Evolutionary conservation across 1,140 invertebrate species (phyloP).

Genomic region (Vanessa tameamea): DNA sequence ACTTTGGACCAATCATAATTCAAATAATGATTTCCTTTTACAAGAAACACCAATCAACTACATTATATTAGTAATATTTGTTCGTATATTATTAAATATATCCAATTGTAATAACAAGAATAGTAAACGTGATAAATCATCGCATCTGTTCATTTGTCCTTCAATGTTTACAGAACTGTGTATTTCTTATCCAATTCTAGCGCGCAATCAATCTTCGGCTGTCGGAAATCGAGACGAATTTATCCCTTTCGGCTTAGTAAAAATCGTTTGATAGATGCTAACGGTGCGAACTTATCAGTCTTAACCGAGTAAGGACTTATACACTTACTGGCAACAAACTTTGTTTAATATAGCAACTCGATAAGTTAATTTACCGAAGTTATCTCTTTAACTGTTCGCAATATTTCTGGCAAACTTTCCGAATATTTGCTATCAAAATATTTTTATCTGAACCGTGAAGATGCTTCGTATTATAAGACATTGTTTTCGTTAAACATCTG

Average conservation of each 20-base stretch:
- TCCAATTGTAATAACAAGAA: not conserved
- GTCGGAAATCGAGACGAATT: constrained; percentile 29
- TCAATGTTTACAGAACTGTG: constrained; percentile 22
- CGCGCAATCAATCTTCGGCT: constrained; percentile 23
- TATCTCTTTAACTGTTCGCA: constrained; percentile 25
- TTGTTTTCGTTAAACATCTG: not conserved
- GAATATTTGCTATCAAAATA: constrained; percentile 33
- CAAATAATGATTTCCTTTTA: no score
- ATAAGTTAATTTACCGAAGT: constrained; percentile 28
- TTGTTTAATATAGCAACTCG: constrained; percentile 21
- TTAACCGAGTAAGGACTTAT: constrained; percentile 12
- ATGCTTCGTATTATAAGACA: not conserved
- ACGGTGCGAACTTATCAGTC: constrained; percentile 10
- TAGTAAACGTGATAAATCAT: not conserved
- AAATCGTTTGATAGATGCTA: constrained; percentile 27
- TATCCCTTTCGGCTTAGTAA: constrained; percentile 35
- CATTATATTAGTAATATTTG: no score
- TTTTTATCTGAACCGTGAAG: constrained; percentile 20
- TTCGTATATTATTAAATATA: not conserved
- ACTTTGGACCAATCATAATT: no score
- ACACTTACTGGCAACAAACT: constrained; percentile 9
- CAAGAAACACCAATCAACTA: no score
- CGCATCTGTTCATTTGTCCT: not conserved
- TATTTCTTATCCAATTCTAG: constrained; percentile 8
- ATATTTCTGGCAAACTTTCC: constrained; percentile 6